Conservation (phyloP, 2,113 vertebrate genomes). For the Drymodes brunneopygia region DNA sequence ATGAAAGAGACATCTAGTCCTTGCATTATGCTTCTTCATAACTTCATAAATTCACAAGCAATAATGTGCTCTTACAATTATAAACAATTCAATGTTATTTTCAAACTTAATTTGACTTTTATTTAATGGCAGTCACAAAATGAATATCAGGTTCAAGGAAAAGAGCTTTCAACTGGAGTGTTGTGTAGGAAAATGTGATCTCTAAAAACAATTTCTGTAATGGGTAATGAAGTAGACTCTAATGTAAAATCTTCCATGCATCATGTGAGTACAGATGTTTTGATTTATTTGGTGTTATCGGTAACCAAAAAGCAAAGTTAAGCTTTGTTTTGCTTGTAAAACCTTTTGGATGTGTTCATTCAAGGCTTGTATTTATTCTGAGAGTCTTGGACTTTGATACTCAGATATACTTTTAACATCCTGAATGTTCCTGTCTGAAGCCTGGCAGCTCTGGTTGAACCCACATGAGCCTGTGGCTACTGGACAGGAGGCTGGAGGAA, state of each 20-base stretch:
- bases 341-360: neutral
- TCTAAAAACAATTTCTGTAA: neutral
- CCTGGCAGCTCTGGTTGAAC: neutral
- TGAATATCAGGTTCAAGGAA: neutral
- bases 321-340: neutral
- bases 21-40: neutral
- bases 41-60: neutral
- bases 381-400: neutral
- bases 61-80: neutral
- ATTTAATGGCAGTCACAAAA: neutral
- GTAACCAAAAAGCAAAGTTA: neutral
- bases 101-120: neutral
- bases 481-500: neutral
- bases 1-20: neutral
- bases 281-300: neutral
- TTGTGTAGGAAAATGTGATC: neutral
- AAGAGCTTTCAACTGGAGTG: neutral
- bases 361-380: neutral
- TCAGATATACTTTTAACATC: neutral
- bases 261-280: neutral
- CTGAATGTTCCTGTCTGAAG: neutral
- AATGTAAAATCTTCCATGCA: neutral
- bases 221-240: neutral
- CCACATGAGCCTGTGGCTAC: rapidly evolving
- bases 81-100: neutral